Percentiles rank a stretch among this genome's conserved stretches.
These are phyloP conservation scores for Ramphastos sulfuratus DNA, from an alignment of 2,113 vertebrate genomes.

Conservation along the genomic window DNA sequence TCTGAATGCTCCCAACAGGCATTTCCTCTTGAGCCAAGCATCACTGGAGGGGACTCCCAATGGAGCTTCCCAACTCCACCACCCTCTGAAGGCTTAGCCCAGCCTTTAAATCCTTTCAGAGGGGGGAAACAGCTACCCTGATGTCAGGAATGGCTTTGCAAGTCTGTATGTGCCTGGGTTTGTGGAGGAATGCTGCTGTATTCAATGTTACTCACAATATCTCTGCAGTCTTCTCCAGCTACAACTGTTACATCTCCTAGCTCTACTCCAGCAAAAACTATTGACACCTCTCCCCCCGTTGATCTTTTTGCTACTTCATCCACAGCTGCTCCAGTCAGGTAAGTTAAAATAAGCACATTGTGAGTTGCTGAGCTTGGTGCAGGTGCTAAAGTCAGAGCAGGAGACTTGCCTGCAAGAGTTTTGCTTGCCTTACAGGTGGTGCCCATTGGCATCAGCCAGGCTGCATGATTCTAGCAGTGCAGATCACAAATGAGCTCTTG, in stretches of 20 bases:
- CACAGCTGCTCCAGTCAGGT: slow-evolving; percentile 78
- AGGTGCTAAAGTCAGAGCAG: neutral
- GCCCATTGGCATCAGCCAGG: neutral
- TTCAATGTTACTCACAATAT: slow-evolving; percentile 36
- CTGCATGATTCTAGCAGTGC: neutral
- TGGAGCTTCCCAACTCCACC: neutral
- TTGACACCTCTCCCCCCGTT: slow-evolving; percentile 87
- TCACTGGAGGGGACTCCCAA: neutral
- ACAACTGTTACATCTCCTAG: slow-evolving; percentile 87
- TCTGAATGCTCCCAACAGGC: neutral
- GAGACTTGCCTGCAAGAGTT: neutral
- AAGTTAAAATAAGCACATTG: neutral
- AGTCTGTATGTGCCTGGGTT: neutral
- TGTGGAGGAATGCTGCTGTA: neutral
- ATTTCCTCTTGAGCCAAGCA: neutral
- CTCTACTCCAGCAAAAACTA: slow-evolving; percentile 91
- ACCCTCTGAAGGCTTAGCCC: neutral
- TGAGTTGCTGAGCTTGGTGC: neutral
- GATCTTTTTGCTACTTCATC: slow-evolving; percentile 89
- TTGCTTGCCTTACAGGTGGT: neutral
- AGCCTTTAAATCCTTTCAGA: neutral
- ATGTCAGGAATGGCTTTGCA: neutral
- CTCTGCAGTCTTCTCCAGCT: slow-evolving; percentile 85
- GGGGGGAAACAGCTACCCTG: neutral
- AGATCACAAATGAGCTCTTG: neutral